Percentiles rank a stretch among this genome's conserved stretches.
Conservation (phyloP, 2,888 invertebrate genomes). For the Sesamia inferens region DNA sequence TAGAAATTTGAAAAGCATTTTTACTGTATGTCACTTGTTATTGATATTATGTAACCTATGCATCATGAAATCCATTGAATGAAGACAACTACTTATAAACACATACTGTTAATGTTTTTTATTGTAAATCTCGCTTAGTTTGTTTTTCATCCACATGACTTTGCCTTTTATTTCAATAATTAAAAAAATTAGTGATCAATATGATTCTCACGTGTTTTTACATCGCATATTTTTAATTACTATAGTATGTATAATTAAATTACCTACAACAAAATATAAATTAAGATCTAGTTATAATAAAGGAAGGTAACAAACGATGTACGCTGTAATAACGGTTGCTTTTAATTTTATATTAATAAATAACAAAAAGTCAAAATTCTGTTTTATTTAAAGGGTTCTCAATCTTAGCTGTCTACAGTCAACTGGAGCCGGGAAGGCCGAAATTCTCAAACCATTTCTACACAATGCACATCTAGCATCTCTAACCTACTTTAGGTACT, state of each 20-base stretch:
- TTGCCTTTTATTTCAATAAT: slow-evolving; percentile 59
- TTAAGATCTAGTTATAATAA: slow-evolving; percentile 76
- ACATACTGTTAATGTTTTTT: slow-evolving; percentile 44
- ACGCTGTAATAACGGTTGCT: slow-evolving; percentile 88
- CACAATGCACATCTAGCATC: neutral
- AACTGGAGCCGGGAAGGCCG: neutral
- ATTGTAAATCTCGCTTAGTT: slow-evolving; percentile 45
- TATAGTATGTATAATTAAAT: slow-evolving; percentile 57
- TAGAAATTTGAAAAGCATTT: slow-evolving; percentile 46
- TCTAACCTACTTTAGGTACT: neutral
- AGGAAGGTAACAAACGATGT: slow-evolving; percentile 78
- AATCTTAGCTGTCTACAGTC: neutral
- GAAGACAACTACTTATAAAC: slow-evolving; percentile 25
- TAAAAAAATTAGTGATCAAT: slow-evolving; percentile 58
- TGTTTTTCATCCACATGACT: slow-evolving; percentile 56
- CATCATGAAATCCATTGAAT: slow-evolving; percentile 45
- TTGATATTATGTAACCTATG: slow-evolving; percentile 39
- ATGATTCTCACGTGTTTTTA: slow-evolving; percentile 68
- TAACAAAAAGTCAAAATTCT: slow-evolving; percentile 67
- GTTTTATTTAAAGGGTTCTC: slow-evolving; percentile 55
- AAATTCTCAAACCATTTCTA: neutral
- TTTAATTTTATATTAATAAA: slow-evolving; percentile 89
- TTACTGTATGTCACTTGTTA: slow-evolving; percentile 35
- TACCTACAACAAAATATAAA: slow-evolving; percentile 66
- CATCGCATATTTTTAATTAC: slow-evolving; percentile 63